A percentile compares a stretch with the other conserved stretches of the same genome.
Evolutionary conservation across 2,797 vertebrate species (phyloP).

Genomic region (Smutsia temminckii): DNA sequence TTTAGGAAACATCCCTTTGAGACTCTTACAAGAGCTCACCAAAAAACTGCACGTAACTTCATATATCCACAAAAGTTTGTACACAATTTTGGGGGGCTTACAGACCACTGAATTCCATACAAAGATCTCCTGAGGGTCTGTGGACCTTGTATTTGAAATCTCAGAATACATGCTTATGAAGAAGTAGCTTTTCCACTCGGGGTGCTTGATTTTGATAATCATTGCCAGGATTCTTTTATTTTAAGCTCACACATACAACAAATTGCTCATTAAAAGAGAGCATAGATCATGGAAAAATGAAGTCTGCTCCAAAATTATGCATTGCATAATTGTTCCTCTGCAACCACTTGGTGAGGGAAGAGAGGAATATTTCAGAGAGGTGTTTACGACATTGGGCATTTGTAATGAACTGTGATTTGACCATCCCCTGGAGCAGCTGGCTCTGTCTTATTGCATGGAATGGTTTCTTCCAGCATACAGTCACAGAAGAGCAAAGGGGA

Average conservation of each 20-base stretch:
- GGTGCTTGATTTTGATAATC: neutral
- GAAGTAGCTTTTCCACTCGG: neutral
- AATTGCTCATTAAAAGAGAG: neutral
- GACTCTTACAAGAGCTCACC: neutral
- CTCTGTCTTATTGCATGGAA: neutral
- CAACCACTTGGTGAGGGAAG: neutral
- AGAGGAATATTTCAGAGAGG: neutral
- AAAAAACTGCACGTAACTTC: neutral
- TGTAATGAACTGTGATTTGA: neutral
- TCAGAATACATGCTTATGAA: neutral
- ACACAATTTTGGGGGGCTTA: neutral
- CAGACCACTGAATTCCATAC: neutral
- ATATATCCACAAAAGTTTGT: neutral
- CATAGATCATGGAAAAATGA: slow-evolving; percentile 48
- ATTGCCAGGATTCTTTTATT: slow-evolving; percentile 11
- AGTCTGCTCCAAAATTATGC: neutral
- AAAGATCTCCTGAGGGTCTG: neutral
- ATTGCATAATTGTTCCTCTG: neutral
- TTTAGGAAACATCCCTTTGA: neutral
- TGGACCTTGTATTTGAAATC: neutral
- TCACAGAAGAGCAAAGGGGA: neutral
- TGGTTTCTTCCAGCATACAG: neutral
- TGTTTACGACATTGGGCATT: neutral
- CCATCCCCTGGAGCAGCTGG: neutral
- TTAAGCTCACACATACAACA: neutral